These are phyloP conservation scores for Tribolium freemani DNA, from an alignment of 2,888 invertebrate genomes.

Conservation along the genomic window DNA sequence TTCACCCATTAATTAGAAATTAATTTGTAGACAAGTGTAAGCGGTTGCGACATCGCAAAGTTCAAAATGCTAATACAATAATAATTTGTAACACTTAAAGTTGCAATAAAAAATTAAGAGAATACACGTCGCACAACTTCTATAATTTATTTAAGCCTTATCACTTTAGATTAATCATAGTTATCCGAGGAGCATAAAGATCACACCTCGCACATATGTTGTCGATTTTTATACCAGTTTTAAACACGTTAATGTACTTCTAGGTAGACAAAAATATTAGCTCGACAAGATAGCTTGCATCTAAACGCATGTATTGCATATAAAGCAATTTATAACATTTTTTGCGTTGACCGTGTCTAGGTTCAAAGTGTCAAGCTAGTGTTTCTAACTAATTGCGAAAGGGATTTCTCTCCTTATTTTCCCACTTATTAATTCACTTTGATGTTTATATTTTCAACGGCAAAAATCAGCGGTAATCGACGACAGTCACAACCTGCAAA, in stretches of 20 bases:
- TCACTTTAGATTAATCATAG: conserved; percentile 65
- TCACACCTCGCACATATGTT: conserved; percentile 64
- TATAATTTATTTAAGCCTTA: conserved; percentile 63
- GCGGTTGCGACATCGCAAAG: not conserved
- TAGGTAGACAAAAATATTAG: conserved; percentile 60
- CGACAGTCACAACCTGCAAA: not conserved
- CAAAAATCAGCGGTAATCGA: not conserved
- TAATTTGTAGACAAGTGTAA: conserved; percentile 11
- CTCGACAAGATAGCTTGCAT: conserved; percentile 64
- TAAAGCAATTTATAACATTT: conserved; percentile 62
- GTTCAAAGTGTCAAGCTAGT: conserved; percentile 61
- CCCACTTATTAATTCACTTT: not conserved
- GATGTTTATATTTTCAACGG: not conserved
- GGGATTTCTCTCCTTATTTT: conserved; percentile 18
- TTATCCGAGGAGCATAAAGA: conserved; percentile 63
- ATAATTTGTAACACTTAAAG: conserved; percentile 18
- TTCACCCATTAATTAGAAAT: not conserved
- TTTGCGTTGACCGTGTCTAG: conserved; percentile 52
- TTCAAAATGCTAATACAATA: not conserved
- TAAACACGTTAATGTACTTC: conserved; percentile 66
- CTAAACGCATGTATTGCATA: conserved; percentile 60
- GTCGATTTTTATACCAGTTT: conserved; percentile 59
- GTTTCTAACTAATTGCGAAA: conserved; percentile 57
- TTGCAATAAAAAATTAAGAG: conserved; percentile 57
- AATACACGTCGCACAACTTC: not conserved